Evolutionary conservation across 2,113 vertebrate species (phyloP).

Genomic region (Balaenoptera acutorostrata): DNA sequence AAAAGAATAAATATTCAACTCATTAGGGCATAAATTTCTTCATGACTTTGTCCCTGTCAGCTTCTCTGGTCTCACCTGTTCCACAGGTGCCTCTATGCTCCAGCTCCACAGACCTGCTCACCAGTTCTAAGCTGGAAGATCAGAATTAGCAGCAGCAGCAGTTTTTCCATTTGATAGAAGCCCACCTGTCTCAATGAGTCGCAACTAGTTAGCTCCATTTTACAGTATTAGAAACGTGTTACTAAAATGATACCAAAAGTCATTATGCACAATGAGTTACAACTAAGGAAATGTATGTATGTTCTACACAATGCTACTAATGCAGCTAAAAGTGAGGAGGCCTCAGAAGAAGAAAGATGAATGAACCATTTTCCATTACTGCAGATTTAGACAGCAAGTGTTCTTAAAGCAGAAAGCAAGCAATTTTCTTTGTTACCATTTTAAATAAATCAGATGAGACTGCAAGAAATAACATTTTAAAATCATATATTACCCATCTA

Average conservation of each 20-base stretch:
- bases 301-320: background rate
- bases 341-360: background rate
- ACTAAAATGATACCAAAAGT: background rate
- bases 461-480: background rate
- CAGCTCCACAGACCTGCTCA: background rate
- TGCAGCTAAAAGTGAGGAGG: background rate
- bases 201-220: background rate
- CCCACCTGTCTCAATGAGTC: background rate
- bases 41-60: background rate
- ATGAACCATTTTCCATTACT: background rate
- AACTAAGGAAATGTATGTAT: background rate
- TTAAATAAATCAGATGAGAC: background rate
- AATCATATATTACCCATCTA: background rate
- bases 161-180: background rate
- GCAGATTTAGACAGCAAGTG: background rate
- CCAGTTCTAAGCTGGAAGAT: background rate
- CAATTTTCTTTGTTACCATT: background rate
- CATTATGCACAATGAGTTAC: background rate
- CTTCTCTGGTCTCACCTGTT: background rate
- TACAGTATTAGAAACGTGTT: background rate
- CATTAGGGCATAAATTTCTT: background rate
- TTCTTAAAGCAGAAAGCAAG: background rate
- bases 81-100: fast-evolving
- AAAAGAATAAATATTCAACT: background rate
- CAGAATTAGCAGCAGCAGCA: background rate